Conservation (phyloP, 2,797 vertebrate species). For the Molossus molossus region DNA sequence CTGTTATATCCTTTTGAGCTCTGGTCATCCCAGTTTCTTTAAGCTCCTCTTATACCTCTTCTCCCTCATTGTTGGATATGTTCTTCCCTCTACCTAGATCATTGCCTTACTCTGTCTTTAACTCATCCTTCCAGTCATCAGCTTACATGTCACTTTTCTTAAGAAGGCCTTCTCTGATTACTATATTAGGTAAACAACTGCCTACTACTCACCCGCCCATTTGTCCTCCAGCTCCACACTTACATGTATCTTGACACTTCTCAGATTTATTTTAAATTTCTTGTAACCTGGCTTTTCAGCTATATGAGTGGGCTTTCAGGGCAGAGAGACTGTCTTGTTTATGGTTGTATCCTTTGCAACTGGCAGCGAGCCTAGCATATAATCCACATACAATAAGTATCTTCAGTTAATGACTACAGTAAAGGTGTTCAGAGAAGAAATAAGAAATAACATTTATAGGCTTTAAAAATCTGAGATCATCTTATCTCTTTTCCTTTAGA, state of each 20-base stretch:
- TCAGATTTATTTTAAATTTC: constrained; percentile 33
- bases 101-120: not conserved
- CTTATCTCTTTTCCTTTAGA: not conserved
- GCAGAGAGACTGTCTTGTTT: not conserved
- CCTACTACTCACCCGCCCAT: not conserved
- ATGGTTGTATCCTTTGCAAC: not conserved
- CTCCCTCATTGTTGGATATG: not conserved
- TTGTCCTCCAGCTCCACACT: not conserved
- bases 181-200: not conserved
- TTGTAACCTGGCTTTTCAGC: not conserved
- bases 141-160: not conserved
- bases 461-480: not conserved
- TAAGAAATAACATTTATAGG: not conserved
- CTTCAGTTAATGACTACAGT: constrained; percentile 1
- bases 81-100: not conserved
- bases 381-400: not conserved
- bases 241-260: not conserved
- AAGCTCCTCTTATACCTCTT: not conserved
- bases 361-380: not conserved
- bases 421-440: constrained; percentile 49
- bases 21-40: not conserved
- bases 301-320: not conserved
- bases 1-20: not conserved
- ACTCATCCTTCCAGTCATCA: not conserved
- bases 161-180: not conserved